Base-by-base conservation (phyloP, 2,888 invertebrate genomes). In the Phyllotreta cruciferae region DNA sequence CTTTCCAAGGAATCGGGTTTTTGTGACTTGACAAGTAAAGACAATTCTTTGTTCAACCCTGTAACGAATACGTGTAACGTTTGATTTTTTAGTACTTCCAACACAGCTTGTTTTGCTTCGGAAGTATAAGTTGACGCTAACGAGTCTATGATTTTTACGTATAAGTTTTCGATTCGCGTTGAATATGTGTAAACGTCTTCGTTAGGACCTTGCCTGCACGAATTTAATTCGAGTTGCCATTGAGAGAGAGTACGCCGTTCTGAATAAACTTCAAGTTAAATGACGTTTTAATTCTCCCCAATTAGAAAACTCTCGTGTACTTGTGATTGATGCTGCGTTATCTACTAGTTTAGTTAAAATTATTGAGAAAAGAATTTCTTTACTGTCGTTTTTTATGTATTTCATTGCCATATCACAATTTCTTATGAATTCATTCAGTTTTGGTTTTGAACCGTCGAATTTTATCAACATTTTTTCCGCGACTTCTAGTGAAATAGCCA, bases 171-270 rank as follows among this genome's bases (percentile, higher is more conserved):
- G 9, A 56, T 36, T 56, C 9, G 35, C 8, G 10, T 36, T 1
- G 45, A 14, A 5, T 54, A 7, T 9, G 66, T 64, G 11, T 74
- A 49, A 6, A 75, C 71, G 36, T 56, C 63, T 72, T 75, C 72
- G 8, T 65, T 68, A 6, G 38, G 41, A 13, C 58, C 62, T 71
- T 75, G 73, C 67, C 63, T 73, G 50, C 72, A 74, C 7, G 72
- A 73, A 60, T 71, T 71, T 53, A 76, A 53, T 64, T 76, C 72
- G 35, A 74, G 45, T 68, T 75, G 74, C 72, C 73, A 74, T 65
- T 75, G 75, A 10, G 67, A 69, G 9, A 69, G 60, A 0, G 73
- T 70, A 24, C 75, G 44, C 67, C 70, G 71, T 55, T 75, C 74
- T 44, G 69, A 67, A 50, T 69, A 68, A 9, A 13, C 47, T 5